Evolutionary conservation across 2,113 vertebrate genomes (phyloP), one percentile per base, ranked within the genome.

Genomic region (Anas platyrhynchos): DNA sequence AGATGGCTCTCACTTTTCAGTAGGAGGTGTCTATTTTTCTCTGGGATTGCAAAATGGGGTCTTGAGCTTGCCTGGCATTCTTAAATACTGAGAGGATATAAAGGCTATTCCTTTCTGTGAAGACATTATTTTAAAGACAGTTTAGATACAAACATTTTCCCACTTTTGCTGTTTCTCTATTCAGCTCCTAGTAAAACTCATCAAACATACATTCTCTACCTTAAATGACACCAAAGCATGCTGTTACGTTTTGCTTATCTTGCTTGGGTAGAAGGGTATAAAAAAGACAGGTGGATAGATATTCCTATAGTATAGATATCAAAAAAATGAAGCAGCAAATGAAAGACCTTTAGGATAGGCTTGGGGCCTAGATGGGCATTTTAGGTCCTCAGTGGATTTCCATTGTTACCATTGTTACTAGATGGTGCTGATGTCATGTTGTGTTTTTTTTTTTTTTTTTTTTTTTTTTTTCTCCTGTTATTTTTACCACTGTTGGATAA

Each of bases 151-250:
- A n/a, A 61, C 1, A 25, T 13, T 55, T 75, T 13, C 21, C 17
- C 16, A 0, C 0, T 66, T 66, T 20, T 79, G 11, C 2, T 75
- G 41, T 34, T 72, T 34, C 32, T 54, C n/a, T 48, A 4, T 43
- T 16, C 29, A 62, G 7, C 11, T 32, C 29, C 31, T 65, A n/a
- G 22, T 25, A 7, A 82, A 71, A 71, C 44, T 50, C 11, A 21
- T 36, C 14, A 56, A 69, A 69, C 11, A n/a, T 25, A 36, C 1
- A 5, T 58, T 79, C 32, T 79, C 29, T 61, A 11, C 48, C 46
- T 50, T 31, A 17, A 66, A 12, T 20, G 34, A 5, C 31, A 61
- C 75, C 44, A 66, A 59, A 55, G 11, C 13, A 75, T 75, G 16
- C 15, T 36, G 3, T 58, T 87, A 63, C 16, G 3, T 8, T 44